Conservation (phyloP, 2,888 invertebrate genomes). For the Linyphia triangularis region DNA sequence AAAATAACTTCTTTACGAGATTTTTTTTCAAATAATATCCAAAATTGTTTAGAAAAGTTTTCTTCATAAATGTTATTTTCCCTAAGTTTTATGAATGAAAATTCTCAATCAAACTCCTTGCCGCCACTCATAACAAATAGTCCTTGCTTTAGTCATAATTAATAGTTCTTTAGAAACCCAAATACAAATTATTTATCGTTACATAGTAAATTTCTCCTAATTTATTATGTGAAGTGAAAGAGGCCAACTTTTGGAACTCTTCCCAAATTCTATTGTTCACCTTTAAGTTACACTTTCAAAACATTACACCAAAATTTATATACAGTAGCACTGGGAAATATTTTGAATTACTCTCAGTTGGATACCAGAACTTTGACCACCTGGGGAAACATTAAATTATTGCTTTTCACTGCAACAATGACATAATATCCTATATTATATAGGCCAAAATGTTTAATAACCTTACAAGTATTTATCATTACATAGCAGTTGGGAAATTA, state of each 20-base stretch:
- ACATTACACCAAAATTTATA: not conserved
- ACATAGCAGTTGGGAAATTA: no score
- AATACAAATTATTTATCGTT: not conserved
- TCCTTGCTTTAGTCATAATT: not conserved
- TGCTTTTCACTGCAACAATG: not conserved
- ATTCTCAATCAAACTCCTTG: no score
- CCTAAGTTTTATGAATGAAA: no score
- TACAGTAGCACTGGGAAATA: not conserved
- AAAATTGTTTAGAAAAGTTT: no score
- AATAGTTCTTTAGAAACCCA: not conserved
- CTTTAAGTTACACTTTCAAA: not conserved
- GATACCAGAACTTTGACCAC: constrained; percentile 12
- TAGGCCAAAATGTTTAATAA: not conserved
- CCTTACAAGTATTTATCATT: no score
- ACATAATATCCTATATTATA: not conserved
- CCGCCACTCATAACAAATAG: no score
- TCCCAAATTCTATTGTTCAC: not conserved
- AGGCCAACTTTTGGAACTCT: not conserved
- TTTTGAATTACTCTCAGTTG: not conserved
- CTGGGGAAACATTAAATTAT: constrained; percentile 23
- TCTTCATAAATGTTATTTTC: no score
- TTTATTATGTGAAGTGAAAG: not conserved
- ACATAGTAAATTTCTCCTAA: not conserved
- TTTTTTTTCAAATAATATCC: no score
- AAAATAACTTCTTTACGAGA: no score